Base-by-base conservation (phyloP, 2,888 invertebrate species). In the Chalcis sispes region DNA sequence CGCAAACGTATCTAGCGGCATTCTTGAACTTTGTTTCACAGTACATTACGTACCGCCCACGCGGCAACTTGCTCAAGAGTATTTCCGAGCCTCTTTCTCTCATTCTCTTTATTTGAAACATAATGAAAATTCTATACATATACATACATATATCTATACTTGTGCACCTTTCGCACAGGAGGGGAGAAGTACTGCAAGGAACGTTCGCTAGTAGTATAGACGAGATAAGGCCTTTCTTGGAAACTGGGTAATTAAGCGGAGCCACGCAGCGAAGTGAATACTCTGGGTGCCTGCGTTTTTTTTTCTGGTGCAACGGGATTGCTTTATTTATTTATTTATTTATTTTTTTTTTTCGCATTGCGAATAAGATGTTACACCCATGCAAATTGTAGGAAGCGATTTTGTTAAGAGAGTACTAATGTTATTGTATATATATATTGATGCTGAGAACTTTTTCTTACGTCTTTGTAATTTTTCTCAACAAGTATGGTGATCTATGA, bases 81-180 rank as follows among this genome's bases (percentile, higher is more conserved):
- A n/a, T n/a, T n/a, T n/a, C n/a, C n/a, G n/a, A n/a, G n/a, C n/a
- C n/a, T n/a, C n/a, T n/a, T n/a, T n/a, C n/a, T n/a, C n/a, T n/a
- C n/a, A n/a, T n/a, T n/a, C n/a, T n/a, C n/a, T n/a, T n/a, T n/a
- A n/a, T n/a, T n/a, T n/a, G n/a, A 15, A 4, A 50, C 20, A 52
- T 52, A 52, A 52, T 52, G 52, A 52, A 52, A 52, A 52, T 52
- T 25, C 27, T 10, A n/a, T n/a, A n/a, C n/a, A n/a, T n/a, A n/a
- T n/a, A n/a, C n/a, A n/a, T n/a, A n/a, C n/a, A n/a, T n/a, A n/a
- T n/a, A n/a, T n/a, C n/a, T n/a, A n/a, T n/a, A n/a, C n/a, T n/a
- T n/a, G n/a, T 15, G 1, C 25, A 8, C 32, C 3, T 52, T 52
- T 52, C 27, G 52, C 52, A 20, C 50, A 4, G 50, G 2, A 20